A percentile compares a stretch with the other conserved stretches of the same genome.
Conservation (phyloP, 1,140 invertebrate genomes). For the Mizuhopecten yessoensis region DNA sequence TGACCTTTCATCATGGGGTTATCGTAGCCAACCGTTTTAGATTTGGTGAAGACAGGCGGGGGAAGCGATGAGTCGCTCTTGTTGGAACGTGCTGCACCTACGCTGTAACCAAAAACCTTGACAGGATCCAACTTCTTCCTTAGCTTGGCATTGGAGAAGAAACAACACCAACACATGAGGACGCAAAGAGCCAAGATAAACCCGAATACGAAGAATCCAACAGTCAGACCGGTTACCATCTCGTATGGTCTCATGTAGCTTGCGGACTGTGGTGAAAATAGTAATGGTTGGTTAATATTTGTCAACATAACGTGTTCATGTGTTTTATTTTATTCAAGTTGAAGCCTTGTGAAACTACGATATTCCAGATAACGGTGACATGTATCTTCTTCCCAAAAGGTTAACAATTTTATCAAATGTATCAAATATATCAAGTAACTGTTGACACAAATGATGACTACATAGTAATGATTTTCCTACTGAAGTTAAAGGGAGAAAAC, state of each 20-base stretch:
- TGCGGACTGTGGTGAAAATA: neutral
- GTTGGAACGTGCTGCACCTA: neutral
- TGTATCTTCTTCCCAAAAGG: too few relatives aligned
- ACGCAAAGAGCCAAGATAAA: neutral
- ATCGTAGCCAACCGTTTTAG: neutral
- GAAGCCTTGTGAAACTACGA: too few relatives aligned
- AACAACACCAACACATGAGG: constrained; percentile 11
- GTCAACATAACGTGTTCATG: too few relatives aligned
- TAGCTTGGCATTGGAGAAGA: neutral
- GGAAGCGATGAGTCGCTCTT: neutral
- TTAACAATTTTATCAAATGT: too few relatives aligned
- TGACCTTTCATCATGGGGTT: neutral
- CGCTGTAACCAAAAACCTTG: neutral
- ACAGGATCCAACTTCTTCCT: neutral
- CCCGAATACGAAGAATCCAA: constrained; percentile 1
- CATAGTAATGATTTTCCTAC: too few relatives aligned
- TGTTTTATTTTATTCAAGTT: too few relatives aligned
- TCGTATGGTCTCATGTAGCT: neutral
- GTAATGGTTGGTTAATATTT: too few relatives aligned
- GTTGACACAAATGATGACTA: too few relatives aligned
- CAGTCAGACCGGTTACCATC: neutral
- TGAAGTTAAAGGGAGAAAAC: too few relatives aligned
- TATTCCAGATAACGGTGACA: too few relatives aligned
- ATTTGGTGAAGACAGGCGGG: neutral
- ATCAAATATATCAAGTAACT: too few relatives aligned